A percentile compares a stretch with the other conserved stretches of the same genome.
Conservation (phyloP, 2,113 vertebrate genomes). For the Entomyzon cyanotis region DNA sequence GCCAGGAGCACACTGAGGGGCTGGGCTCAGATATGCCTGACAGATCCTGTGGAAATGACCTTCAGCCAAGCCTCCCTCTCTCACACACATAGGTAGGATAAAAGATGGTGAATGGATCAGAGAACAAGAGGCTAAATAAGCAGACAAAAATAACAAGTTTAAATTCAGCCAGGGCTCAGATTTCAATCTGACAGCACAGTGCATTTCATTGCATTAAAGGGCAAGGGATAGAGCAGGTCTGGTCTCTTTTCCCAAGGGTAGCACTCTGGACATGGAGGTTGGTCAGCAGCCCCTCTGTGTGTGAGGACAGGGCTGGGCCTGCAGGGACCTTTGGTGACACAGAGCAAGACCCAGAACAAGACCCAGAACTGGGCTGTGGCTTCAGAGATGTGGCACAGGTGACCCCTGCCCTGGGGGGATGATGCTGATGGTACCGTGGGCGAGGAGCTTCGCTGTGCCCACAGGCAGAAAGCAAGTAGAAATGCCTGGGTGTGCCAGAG, state of each 20-base stretch:
- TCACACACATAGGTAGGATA: neutral
- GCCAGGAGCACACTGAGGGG: fast-evolving
- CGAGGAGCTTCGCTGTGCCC: neutral
- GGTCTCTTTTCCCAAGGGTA: fast-evolving
- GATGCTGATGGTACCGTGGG: neutral
- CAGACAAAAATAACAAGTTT: neutral
- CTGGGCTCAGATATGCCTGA: neutral
- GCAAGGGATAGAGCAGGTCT: neutral
- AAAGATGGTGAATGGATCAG: neutral
- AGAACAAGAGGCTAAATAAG: neutral
- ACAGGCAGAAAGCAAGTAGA: fast-evolving
- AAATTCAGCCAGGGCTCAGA: neutral
- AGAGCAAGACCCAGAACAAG: neutral
- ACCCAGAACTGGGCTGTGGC: neutral
- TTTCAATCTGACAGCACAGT: neutral
- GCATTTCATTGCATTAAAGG: neutral
- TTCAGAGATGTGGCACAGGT: fast-evolving
- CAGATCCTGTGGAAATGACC: neutral
- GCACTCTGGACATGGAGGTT: neutral
- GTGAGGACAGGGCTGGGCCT: neutral
- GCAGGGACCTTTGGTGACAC: neutral
- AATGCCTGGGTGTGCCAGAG: neutral
- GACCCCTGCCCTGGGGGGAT: neutral
- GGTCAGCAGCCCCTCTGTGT: neutral
- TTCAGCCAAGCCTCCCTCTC: neutral